These are phyloP conservation scores for Glyptemys insculpta DNA, from an alignment of 2,797 vertebrate species.

Conservation along the genomic window DNA sequence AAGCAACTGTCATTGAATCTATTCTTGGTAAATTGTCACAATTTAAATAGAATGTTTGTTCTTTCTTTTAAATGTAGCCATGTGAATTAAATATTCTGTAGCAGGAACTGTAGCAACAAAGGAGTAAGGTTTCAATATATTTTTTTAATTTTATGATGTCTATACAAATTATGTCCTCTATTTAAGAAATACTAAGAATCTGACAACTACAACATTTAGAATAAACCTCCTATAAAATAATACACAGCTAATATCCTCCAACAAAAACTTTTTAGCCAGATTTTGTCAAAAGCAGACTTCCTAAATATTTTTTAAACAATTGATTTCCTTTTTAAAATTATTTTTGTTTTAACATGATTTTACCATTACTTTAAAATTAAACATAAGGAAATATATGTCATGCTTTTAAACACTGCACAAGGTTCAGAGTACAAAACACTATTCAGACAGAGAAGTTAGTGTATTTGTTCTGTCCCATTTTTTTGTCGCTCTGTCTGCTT, in stretches of 20 bases:
- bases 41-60: slow-evolving; percentile 38
- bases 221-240: slow-evolving; percentile 13
- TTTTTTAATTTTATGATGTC: slow-evolving; percentile 60
- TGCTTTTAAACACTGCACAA: not conserved
- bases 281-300: not conserved
- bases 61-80: slow-evolving; percentile 73
- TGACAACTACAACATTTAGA: slow-evolving; percentile 65
- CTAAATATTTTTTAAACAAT: not conserved
- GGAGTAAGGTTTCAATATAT: slow-evolving; percentile 39
- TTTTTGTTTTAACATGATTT: not conserved
- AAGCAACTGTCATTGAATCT: slow-evolving; percentile 65
- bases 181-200: slow-evolving; percentile 61
- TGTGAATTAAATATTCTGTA: slow-evolving; percentile 58
- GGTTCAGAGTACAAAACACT: not conserved
- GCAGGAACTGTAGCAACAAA: slow-evolving; percentile 37
- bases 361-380: not conserved
- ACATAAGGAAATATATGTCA: not conserved
- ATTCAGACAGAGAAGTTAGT: not conserved
- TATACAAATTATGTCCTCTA: slow-evolving; percentile 57
- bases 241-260: slow-evolving; percentile 36
- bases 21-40: slow-evolving; percentile 65
- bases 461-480: not conserved
- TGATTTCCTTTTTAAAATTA: not conserved
- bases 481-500: not conserved
- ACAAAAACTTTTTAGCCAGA: not conserved